Base-by-base conservation (phyloP, 2,888 invertebrate species). In the Clepsis dumicolana region DNA sequence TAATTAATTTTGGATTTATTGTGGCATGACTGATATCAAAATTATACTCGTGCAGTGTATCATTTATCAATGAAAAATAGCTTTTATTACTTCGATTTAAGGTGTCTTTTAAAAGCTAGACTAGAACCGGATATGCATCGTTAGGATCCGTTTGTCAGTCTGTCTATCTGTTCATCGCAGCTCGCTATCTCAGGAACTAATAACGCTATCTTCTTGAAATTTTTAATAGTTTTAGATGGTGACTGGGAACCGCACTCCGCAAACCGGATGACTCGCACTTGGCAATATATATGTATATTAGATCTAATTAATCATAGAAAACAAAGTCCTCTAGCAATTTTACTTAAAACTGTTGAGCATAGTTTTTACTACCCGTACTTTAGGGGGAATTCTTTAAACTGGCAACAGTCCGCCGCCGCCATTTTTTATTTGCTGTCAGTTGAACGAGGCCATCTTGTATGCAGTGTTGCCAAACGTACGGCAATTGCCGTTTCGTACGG, bases 401-500 rank as follows among this genome's bases (percentile, higher is more conserved):
- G 41, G 59, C 59, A 59, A 59, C 59, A 41, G n/a, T n/a, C 27
- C 12, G 12, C 16, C 16, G 59, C 59, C 16, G 59, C 59, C 59
- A 59, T 59, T 10, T 24, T 59, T 57, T 24, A 3, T 8, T 16
- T 27, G 1, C 41, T 59, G 59, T 59, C 59, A 56, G 14, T 8
- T 14, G 35, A 24, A 8, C 24, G 35, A 35, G 0, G 14, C 14
- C 21, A 32, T 35, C 56, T 35, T n/a, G 8, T 0, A 52, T 27
- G n/a, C 24, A 29, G 53, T 54, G 16, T 2, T n/a, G n/a, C n/a
- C n/a, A n/a, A n/a, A n/a, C n/a, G n/a, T n/a, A n/a, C n/a, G n/a
- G n/a, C n/a, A n/a, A n/a, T n/a, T n/a, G n/a, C n/a, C n/a, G n/a
- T n/a, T n/a, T n/a, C n/a, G n/a, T n/a, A n/a, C n/a, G n/a, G n/a